Base-by-base conservation (phyloP, 1,140 invertebrate species). In the Cepaea nemoralis region DNA sequence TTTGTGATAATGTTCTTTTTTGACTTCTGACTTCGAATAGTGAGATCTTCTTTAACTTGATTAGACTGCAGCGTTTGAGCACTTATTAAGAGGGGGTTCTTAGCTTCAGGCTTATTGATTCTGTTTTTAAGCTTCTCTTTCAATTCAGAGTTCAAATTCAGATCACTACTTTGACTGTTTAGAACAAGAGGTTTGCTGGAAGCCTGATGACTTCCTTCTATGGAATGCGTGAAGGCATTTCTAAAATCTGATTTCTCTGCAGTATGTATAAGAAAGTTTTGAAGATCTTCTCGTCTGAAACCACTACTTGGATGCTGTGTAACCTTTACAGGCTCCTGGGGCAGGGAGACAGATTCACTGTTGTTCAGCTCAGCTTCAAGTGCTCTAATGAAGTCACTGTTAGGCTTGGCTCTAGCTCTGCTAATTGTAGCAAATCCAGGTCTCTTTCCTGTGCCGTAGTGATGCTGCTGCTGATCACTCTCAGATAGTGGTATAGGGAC, bases 341-440 rank as follows among this genome's bases (percentile, higher is more conserved):
- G 16, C 5, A 1, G 14, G 5, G 45, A 27, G 22, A 50, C 10
- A 22, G 39, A 37, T 5, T n/a, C n/a, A n/a, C 19, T n/a, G 16
- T 40, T 40, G 6, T 40, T 19, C 6, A 39, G 10, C 6, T 67
- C 76, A 39, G 55, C 55, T 63, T 73, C 79, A n/a, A 77, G 33
- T 31, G 33, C 31, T 24, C 66, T 77, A 19, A 71, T 39, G 33
- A 77, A 22, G 31, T 31, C 66, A 67, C 59, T 42, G 27, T 71
- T 70, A 31, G 82, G 74, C 35, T 82, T 59, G 6, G 75, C 77
- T 16, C 77, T 63, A 14, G 74, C 78, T 55, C 81, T 81, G 42
- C 76, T 70, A 48, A 82, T 83, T 22, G 83, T 83, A n/a, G 83
- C 81, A 50, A 80, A 81, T 14, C 67, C 69, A 8, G 81, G 78